A percentile compares a stretch with the other conserved stretches of the same genome.
These are phyloP conservation scores for Channa argus DNA, from an alignment of 2,113 vertebrate species.

Conservation along the genomic window DNA sequence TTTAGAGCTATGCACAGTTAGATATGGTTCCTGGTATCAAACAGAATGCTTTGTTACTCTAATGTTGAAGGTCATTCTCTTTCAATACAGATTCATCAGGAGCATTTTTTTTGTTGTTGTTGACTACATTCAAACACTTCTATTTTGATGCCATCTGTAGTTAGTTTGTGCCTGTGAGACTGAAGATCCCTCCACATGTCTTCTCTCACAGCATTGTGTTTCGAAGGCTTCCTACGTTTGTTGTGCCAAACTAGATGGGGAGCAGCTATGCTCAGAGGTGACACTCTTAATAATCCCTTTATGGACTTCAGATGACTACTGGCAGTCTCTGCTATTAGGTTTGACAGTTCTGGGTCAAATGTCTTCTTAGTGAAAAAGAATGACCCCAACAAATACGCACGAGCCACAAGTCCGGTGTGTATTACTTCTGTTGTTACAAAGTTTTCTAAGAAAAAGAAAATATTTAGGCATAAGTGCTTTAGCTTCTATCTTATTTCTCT, in stretches of 20 bases:
- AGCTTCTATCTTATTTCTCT: background rate
- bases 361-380: slow-evolving; percentile 21
- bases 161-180: background rate
- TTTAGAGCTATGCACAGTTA: background rate
- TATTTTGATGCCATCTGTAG: slow-evolving; percentile 18
- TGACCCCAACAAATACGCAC: slow-evolving; percentile 8
- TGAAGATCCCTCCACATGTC: slow-evolving; percentile 10
- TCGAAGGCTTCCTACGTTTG: slow-evolving; percentile 23
- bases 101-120: background rate
- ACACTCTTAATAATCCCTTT: slow-evolving; percentile 34
- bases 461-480: background rate
- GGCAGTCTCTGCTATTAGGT: slow-evolving; percentile 27
- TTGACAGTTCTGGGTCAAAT: slow-evolving; percentile 66
- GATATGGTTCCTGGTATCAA: background rate
- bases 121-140: background rate
- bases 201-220: slow-evolving; percentile 22
- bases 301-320: slow-evolving; percentile 51
- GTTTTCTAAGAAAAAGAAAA: background rate
- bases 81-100: background rate
- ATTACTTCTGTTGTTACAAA: background rate
- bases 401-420: background rate
- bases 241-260: slow-evolving; percentile 35
- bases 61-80: background rate
- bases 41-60: background rate
- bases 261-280: slow-evolving; percentile 44